Percentiles rank a stretch among this genome's conserved stretches.
Evolutionary conservation across 2,888 invertebrate genomes (phyloP).

Genomic region (Neocrepidodera transversa): DNA sequence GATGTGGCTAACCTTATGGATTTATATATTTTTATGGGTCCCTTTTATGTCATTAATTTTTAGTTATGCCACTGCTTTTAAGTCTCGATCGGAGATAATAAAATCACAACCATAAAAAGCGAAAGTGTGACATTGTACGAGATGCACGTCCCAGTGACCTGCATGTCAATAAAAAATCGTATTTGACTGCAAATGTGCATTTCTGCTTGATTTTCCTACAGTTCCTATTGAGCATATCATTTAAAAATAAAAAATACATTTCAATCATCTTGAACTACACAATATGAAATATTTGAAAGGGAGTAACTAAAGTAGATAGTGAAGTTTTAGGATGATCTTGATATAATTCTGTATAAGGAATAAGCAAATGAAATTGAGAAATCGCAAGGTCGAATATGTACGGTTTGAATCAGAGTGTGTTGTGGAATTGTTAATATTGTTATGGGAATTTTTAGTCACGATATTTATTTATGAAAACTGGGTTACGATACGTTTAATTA

Average conservation of each 20-base stretch:
- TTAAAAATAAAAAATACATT: neutral
- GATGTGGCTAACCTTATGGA: too few species aligned
- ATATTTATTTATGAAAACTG: neutral
- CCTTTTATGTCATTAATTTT: too few species aligned
- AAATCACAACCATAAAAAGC: conserved; percentile 36
- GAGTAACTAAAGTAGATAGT: too few species aligned
- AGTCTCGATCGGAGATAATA: conserved; percentile 25
- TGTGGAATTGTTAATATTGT: neutral
- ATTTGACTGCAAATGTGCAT: conserved; percentile 25
- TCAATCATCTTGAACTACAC: neutral
- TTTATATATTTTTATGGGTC: too few species aligned
- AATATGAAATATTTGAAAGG: neutral
- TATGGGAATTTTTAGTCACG: conserved; percentile 4
- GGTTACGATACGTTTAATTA: neutral
- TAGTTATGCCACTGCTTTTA: too few species aligned
- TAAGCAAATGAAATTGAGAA: conserved; percentile 21
- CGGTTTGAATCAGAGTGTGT: conserved; percentile 1
- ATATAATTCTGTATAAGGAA: conserved; percentile 17
- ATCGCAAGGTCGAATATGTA: conserved; percentile 18
- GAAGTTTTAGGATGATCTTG: neutral
- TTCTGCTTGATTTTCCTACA: neutral
- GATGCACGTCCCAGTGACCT: conserved; percentile 38
- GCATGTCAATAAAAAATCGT: conserved; percentile 23
- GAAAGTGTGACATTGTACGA: conserved; percentile 41
- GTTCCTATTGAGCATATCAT: neutral